phyloP scores from a whole-genome alignment of 1,140 invertebrate genomes.

The Eufriesea mexicana region DNA sequence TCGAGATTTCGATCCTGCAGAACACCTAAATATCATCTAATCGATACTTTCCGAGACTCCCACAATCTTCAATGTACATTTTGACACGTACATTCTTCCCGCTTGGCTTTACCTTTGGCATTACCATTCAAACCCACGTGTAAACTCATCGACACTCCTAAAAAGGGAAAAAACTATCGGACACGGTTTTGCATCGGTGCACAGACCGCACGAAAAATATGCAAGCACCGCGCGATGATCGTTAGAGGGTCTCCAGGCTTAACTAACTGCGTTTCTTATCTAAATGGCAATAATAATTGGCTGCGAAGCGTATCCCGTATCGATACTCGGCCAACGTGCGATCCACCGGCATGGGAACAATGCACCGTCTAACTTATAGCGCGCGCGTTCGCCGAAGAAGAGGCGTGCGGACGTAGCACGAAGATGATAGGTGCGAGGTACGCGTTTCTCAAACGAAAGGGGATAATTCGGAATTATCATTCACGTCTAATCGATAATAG shows the following conservation, averaged over 20 bases:
- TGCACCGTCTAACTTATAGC: conserved; percentile 60
- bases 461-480: conserved; percentile 61
- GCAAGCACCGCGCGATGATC: conserved; percentile 42
- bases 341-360: conserved; percentile 63
- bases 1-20: background rate
- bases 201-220: conserved; percentile 15
- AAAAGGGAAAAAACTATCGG: background rate
- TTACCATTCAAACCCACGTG: background rate
- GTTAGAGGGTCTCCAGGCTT: conserved; percentile 60
- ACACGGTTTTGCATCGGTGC: conserved; percentile 20
- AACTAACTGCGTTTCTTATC: conserved; percentile 68
- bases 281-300: conserved; percentile 71
- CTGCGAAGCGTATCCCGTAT: conserved; percentile 65
- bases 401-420: conserved; percentile 43
- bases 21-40: background rate
- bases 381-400: conserved; percentile 31
- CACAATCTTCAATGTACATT: background rate
- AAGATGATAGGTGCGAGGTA: conserved; percentile 65
- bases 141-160: background rate
- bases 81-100: background rate
- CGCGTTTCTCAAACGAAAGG: conserved; percentile 52
- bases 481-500: conserved; percentile 56
- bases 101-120: background rate
- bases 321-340: conserved; percentile 52
- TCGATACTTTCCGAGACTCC: background rate